A percentile compares a stretch with the other conserved stretches of the same genome.
These are phyloP conservation scores for Paedocypris micromegethes DNA, from an alignment of 2,797 vertebrate genomes.

Conservation along the genomic window DNA sequence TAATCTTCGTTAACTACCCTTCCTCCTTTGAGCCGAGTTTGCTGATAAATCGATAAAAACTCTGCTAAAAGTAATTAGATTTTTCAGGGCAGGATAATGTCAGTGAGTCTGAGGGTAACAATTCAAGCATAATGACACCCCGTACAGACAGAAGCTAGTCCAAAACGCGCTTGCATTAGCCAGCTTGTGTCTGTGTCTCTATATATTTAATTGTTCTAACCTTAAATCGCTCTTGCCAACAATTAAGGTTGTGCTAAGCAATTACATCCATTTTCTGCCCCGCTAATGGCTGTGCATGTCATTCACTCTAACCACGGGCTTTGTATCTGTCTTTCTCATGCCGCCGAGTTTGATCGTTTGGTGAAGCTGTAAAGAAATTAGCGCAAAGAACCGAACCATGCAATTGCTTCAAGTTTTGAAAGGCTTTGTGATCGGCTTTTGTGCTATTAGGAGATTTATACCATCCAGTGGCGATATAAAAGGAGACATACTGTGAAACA, in stretches of 20 bases:
- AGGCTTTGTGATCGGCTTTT: slow-evolving; percentile 39
- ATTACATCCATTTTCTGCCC: slow-evolving; percentile 53
- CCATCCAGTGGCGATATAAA: slow-evolving; percentile 10
- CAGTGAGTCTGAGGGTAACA: slow-evolving; percentile 43
- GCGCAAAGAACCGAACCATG: slow-evolving; percentile 28
- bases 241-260: slow-evolving; percentile 51
- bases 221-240: slow-evolving; percentile 49
- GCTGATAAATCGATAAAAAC: slow-evolving; percentile 34
- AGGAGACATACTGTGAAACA: background rate
- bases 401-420: slow-evolving; percentile 40
- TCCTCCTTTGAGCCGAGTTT: slow-evolving; percentile 12
- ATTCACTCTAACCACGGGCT: slow-evolving; percentile 45
- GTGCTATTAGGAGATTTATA: slow-evolving; percentile 27
- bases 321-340: slow-evolving; percentile 35
- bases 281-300: slow-evolving; percentile 50
- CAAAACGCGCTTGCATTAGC: slow-evolving; percentile 45
- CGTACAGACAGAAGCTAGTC: slow-evolving; percentile 43
- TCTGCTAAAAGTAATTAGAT: slow-evolving; percentile 45
- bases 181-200: slow-evolving; percentile 24
- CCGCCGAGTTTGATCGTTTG: slow-evolving; percentile 27
- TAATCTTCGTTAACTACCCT: background rate
- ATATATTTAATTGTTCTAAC: slow-evolving; percentile 47
- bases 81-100: slow-evolving; percentile 46
- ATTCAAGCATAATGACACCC: slow-evolving; percentile 47
- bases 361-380: slow-evolving; percentile 37